phyloP scores from a whole-genome alignment of 2,888 invertebrate genomes.

The Hypomecis atomaria region DNA sequence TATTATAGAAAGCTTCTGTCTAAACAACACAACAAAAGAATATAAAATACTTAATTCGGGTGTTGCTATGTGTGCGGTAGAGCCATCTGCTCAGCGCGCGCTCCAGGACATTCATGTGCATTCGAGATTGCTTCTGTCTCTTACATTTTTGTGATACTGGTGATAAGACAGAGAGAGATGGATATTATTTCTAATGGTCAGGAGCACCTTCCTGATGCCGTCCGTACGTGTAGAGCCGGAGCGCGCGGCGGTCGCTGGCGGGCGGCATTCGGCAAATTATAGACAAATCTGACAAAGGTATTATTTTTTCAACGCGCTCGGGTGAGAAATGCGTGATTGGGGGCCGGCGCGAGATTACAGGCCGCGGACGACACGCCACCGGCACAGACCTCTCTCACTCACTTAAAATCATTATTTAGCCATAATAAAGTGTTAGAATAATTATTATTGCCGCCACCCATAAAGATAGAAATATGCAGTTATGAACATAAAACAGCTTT shows the following conservation, averaged over 20 bases:
- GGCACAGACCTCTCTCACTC: conserved; percentile 70
- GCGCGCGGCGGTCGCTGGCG: conserved; percentile 37
- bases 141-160: too few relatives aligned
- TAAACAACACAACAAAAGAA: conserved; percentile 68
- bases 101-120: conserved; percentile 35
- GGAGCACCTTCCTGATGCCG: conserved; percentile 25
- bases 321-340: conserved; percentile 84
- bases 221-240: conserved; percentile 32
- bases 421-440: conserved; percentile 80
- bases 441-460: conserved; percentile 74
- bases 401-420: conserved; percentile 79
- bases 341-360: conserved; percentile 82
- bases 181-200: too few relatives aligned
- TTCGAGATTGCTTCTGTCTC: too few relatives aligned
- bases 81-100: conserved; percentile 42
- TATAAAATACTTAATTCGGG: conserved; percentile 59
- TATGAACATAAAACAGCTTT: conserved; percentile 34
- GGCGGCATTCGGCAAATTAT: conserved; percentile 81
- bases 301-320: conserved; percentile 84
- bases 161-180: too few relatives aligned
- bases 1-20: conserved; percentile 70
- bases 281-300: conserved; percentile 80
- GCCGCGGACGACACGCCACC: conserved; percentile 75
- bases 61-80: conserved; percentile 52
- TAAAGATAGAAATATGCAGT: conserved; percentile 41